phyloP scores from a whole-genome alignment of 2,888 invertebrate species.

The Mycalesis mineus region DNA sequence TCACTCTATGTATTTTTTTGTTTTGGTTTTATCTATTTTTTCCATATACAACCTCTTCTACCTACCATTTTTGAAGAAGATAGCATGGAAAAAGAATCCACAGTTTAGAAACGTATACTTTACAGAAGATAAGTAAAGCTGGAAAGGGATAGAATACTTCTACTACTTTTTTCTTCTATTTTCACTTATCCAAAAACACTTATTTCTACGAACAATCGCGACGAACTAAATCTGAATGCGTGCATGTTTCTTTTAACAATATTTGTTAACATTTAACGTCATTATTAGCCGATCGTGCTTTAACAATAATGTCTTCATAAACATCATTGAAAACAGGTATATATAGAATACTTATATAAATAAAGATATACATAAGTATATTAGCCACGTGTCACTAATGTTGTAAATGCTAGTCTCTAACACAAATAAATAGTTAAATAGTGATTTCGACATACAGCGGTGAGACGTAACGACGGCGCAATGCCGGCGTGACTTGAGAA shows the following conservation, averaged over 20 bases:
- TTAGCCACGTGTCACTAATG: no score
- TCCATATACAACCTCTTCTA: slow-evolving; percentile 76
- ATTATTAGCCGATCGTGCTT: background rate
- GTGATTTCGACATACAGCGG: no score
- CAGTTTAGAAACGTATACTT: slow-evolving; percentile 55
- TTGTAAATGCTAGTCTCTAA: no score
- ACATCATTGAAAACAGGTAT: background rate
- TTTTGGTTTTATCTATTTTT: slow-evolving; percentile 46
- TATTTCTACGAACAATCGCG: slow-evolving; percentile 16
- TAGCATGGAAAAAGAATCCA: slow-evolving; percentile 77
- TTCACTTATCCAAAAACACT: slow-evolving; percentile 17
- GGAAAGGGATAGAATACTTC: slow-evolving; percentile 24
- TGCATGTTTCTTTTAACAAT: slow-evolving; percentile 22
- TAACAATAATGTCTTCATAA: background rate
- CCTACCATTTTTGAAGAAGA: slow-evolving; percentile 77
- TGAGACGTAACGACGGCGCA: no score
- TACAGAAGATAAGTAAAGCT: slow-evolving; percentile 31
- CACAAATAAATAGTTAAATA: no score
- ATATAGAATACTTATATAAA: background rate
- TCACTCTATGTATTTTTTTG: slow-evolving; percentile 18
- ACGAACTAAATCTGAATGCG: slow-evolving; percentile 36
- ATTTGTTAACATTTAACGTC: slow-evolving; percentile 6
- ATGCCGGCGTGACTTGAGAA: no score
- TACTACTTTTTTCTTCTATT: slow-evolving; percentile 9
- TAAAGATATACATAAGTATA: background rate